phyloP scores from a whole-genome alignment of 1,140 invertebrate genomes.

The Vanessa atalanta region DNA sequence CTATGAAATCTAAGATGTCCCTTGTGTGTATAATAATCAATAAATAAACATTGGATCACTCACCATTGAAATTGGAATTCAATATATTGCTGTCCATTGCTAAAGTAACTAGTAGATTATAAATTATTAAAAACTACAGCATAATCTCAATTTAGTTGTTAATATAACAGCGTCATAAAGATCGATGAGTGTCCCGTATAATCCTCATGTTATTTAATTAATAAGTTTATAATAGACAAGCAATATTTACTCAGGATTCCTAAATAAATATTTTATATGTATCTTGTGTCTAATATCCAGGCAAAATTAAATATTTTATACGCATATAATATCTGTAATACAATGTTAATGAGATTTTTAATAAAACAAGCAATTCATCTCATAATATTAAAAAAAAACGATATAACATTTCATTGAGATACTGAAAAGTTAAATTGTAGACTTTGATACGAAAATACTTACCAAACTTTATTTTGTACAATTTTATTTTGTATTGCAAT shows the following conservation, averaged over 20 bases:
- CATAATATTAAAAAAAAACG: not conserved
- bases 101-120: not conserved
- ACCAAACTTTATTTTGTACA: not conserved
- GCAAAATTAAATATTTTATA: too few species aligned
- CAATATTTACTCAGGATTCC: slow-evolving; percentile 15
- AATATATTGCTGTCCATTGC: too few species aligned
- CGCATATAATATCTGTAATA: too few species aligned
- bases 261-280: not conserved
- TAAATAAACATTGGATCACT: too few species aligned
- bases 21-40: too few species aligned
- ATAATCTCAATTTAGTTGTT: too few species aligned
- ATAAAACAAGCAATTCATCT: not conserved
- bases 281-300: not conserved
- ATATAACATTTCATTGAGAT: too few species aligned
- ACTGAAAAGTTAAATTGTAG: too few species aligned
- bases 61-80: not conserved
- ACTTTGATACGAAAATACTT: too few species aligned
- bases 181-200: not conserved
- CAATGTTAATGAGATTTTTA: not conserved
- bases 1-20: too few species aligned
- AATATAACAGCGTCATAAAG: too few species aligned
- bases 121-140: not conserved
- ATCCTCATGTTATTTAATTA: slow-evolving; percentile 24
- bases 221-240: not conserved
- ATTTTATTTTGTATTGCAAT: not conserved